phyloP scores from a whole-genome alignment of 1,140 invertebrate species.

The Nebria ingens region DNA sequence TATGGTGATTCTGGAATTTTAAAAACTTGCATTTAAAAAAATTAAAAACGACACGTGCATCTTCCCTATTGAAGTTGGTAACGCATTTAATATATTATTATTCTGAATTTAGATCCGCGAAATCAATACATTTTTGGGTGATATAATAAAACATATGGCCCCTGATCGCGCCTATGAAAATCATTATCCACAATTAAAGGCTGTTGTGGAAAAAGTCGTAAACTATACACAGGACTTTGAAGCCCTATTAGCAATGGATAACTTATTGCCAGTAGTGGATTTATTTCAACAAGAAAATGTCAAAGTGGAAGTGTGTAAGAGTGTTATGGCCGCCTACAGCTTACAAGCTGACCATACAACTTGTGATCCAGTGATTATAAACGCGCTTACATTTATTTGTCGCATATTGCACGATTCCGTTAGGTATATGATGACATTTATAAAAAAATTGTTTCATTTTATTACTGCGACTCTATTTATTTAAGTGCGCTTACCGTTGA shows the following conservation, averaged over 20 bases:
- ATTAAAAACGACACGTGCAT: too few species aligned
- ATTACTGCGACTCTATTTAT: slow-evolving; percentile 15
- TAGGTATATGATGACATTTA: slow-evolving; percentile 49
- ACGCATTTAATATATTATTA: slow-evolving; percentile 27
- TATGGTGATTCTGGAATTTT: slow-evolving; percentile 5
- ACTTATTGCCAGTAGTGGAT: slow-evolving; percentile 82
- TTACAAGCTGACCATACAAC: slow-evolving; percentile 30
- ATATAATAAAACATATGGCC: slow-evolving; percentile 71
- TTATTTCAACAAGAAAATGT: slow-evolving; percentile 76
- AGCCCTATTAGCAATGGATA: slow-evolving; percentile 70
- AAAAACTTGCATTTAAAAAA: slow-evolving; percentile 7
- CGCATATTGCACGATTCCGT: slow-evolving; percentile 86
- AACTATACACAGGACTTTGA: slow-evolving; percentile 62
- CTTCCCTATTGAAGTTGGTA: too few species aligned
- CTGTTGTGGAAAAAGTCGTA: slow-evolving; percentile 66
- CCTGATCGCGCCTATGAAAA: slow-evolving; percentile 61
- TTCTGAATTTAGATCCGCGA: slow-evolving; percentile 71
- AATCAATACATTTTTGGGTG: slow-evolving; percentile 73
- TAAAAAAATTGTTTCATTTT: slow-evolving; percentile 12
- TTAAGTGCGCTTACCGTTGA: slow-evolving; percentile 81
- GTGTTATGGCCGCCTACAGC: slow-evolving; percentile 54
- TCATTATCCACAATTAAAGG: slow-evolving; percentile 65
- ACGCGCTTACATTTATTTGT: slow-evolving; percentile 76
- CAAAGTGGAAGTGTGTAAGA: slow-evolving; percentile 76
- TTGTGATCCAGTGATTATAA: slow-evolving; percentile 76